Evolutionary conservation across 2,113 vertebrate genomes (phyloP), one percentile per base, ranked within the genome.

Genomic region (Neolamprologus toae): DNA sequence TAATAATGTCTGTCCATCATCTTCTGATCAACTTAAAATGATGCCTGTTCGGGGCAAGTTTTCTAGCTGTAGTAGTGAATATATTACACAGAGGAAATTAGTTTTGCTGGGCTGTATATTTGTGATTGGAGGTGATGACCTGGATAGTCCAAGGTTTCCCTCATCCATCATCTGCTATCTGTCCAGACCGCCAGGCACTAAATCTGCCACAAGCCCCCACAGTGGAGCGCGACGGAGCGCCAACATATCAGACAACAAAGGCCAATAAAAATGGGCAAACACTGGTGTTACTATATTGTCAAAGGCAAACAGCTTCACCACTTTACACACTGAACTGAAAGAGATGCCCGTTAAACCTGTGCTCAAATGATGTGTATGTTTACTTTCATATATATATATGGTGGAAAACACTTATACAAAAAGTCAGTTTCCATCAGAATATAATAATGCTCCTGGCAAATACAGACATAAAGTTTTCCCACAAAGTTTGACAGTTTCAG

Each of bases 131-230:
- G 81, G 81, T 47, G 90, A 81, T 92, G 94, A 95, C 95, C 92
- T 86, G 89, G 80, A 94, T 91, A 37, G 82, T 93, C 88, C 92
- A 92, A 94, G 93, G 93, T 91, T 90, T 83, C 55, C 87, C 68
- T 82, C 90, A 95, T 96, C 94, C 93, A 96, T 96, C 95, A 95
- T 57, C 87, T 82, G 86, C 84, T 86, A 82, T 86, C 88, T 86
- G 81, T 87, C 89, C 89, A 84, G 84, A 88, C 66, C 16, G n/a
- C 55, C 61, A 26, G 63, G 71, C 90, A 95, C 88, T 94, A 91
- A 94, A 94, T 92, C 94, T 92, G 81, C 85, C 89, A 86, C 79
- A 3, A 82, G 78, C 47, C 31, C 71, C 31, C 80, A 37, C 84
- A 51, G 78, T 28, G 84, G 66, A 88, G 80, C 9, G n/a, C 10